Conservation (phyloP, 2,888 invertebrate genomes). For the Caenorhabditis uteleia region DNA sequence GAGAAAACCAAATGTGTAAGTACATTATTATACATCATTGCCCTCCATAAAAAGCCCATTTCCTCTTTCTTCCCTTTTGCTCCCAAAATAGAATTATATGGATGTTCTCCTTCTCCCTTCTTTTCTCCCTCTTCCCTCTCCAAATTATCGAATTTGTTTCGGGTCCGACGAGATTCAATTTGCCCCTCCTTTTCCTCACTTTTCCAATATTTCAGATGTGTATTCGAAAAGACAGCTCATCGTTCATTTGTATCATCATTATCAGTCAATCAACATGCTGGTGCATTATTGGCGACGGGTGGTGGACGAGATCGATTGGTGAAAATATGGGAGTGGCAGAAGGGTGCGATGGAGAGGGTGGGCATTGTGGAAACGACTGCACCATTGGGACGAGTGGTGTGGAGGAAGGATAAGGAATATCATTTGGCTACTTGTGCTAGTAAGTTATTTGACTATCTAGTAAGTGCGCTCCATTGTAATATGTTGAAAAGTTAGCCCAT, state of each 20-base stretch:
- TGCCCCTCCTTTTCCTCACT: not conserved
- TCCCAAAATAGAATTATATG: not conserved
- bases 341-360: constrained; percentile 8
- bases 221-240: constrained; percentile 43
- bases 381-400: constrained; percentile 42
- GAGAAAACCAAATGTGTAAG: constrained; percentile 30
- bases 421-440: constrained; percentile 48
- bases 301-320: constrained; percentile 55
- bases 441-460: too few relatives aligned
- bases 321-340: constrained; percentile 49
- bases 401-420: constrained; percentile 41
- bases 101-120: constrained; percentile 1
- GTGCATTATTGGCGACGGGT: constrained; percentile 41
- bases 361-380: constrained; percentile 45
- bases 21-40: not conserved
- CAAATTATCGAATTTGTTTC: constrained; percentile 14
- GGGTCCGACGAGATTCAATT: not conserved
- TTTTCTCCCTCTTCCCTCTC: not conserved
- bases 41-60: not conserved
- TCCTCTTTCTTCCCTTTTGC: not conserved
- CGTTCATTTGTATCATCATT: constrained; percentile 45
- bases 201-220: constrained; percentile 28
- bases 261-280: constrained; percentile 36
- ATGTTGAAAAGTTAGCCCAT: too few relatives aligned
- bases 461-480: too few relatives aligned